Evolutionary conservation across 2,888 invertebrate genomes (phyloP).

Genomic region (Coleophora deauratella): DNA sequence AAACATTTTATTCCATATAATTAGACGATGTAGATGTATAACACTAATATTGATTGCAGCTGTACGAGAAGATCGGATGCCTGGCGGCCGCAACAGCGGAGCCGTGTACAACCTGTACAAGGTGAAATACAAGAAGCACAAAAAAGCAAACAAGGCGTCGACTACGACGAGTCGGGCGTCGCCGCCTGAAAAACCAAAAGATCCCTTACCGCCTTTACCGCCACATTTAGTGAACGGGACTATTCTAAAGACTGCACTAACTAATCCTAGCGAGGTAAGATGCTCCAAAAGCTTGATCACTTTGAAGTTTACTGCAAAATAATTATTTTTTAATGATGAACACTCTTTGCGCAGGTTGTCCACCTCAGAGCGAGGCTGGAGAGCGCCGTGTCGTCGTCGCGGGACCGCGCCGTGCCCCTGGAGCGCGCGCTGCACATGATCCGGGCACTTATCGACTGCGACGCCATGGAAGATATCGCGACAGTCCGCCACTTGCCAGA

Average conservation of each 20-base stretch:
- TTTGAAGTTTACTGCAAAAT: not conserved
- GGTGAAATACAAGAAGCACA: conserved; percentile 98
- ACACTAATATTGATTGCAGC: conserved; percentile 70
- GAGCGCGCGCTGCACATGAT: conserved; percentile 92
- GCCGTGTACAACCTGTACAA: conserved; percentile 99
- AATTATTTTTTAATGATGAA: not conserved
- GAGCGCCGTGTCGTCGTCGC: conserved; percentile 89
- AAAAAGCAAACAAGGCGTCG: conserved; percentile 81
- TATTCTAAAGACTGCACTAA: conserved; percentile 94
- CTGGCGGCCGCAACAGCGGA: conserved; percentile 98
- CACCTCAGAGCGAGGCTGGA: conserved; percentile 91
- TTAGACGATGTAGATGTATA: no score
- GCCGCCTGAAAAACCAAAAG: conserved; percentile 62
- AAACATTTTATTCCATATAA: not conserved
- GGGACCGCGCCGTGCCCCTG: conserved; percentile 86
- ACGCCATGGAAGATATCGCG: conserved; percentile 96
- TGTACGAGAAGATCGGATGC: conserved; percentile 99
- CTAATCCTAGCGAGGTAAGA: conserved; percentile 89
- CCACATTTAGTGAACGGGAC: conserved; percentile 92
- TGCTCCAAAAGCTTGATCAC: not conserved
- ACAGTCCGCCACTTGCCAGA: conserved; percentile 93
- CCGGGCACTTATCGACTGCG: conserved; percentile 94
- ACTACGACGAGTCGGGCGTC: conserved; percentile 64
- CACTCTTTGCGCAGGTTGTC: conserved; percentile 69
- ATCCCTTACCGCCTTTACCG: conserved; percentile 75